phyloP scores from a whole-genome alignment of 2,797 vertebrate species.

The Sebastolobus altivelis region DNA sequence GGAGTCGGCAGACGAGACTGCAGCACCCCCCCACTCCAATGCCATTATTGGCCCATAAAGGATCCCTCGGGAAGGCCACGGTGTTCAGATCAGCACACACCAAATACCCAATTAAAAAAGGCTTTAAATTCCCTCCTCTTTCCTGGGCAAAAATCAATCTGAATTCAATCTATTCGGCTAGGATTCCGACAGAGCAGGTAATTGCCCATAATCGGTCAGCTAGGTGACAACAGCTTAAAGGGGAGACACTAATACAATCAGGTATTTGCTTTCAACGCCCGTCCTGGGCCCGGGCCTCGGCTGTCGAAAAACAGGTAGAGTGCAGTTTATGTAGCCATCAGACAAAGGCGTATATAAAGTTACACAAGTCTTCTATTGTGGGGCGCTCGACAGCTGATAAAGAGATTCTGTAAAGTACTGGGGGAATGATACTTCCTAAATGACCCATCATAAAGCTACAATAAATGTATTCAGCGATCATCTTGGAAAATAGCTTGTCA shows the following conservation, averaged over 20 bases:
- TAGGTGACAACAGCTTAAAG: constrained; percentile 90
- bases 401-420: constrained; percentile 71
- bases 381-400: constrained; percentile 70
- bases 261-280: constrained; percentile 86
- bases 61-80: constrained; percentile 86
- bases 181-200: constrained; percentile 91
- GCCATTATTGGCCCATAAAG: constrained; percentile 91
- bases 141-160: constrained; percentile 90
- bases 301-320: constrained; percentile 80
- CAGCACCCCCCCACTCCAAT: constrained; percentile 81
- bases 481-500: constrained; percentile 57
- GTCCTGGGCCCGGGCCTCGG: constrained; percentile 64
- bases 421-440: constrained; percentile 74
- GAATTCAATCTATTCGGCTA: constrained; percentile 90
- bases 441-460: constrained; percentile 69
- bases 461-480: constrained; percentile 61
- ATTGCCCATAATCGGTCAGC: constrained; percentile 89
- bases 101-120: constrained; percentile 92
- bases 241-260: constrained; percentile 85
- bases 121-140: constrained; percentile 91
- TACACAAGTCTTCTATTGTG: constrained; percentile 76
- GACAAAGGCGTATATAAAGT: constrained; percentile 78
- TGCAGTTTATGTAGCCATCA: constrained; percentile 80
- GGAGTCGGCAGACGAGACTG: constrained; percentile 87
- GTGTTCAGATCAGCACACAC: constrained; percentile 91